Evolutionary conservation across 2,113 vertebrate genomes (phyloP).

Genomic region (Hippocampus mohnikei): DNA sequence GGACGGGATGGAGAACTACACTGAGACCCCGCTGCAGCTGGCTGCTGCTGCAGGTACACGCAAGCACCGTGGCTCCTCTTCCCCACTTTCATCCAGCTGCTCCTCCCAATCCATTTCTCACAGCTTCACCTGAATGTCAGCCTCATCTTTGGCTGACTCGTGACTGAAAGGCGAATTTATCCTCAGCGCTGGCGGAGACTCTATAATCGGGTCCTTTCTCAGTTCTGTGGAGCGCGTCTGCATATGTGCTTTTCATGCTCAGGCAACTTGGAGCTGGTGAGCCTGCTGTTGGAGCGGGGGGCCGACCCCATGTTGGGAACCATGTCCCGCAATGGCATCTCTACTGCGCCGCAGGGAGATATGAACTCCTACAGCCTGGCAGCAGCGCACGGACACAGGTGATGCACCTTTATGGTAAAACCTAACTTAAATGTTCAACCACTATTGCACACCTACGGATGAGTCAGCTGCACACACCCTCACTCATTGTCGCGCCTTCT

Average conservation of each 20-base stretch:
- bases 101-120: neutral
- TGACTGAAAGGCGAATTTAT: neutral
- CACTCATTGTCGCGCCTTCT: neutral
- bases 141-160: neutral
- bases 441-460: neutral
- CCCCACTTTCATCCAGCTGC: neutral
- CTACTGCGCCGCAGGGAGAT: conserved; percentile 89
- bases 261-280: conserved; percentile 98
- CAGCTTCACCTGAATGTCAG: conserved; percentile 5
- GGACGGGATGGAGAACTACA: conserved; percentile 94
- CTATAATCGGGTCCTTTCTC: conserved; percentile 8
- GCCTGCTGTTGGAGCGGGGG: conserved; percentile 91
- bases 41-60: conserved; percentile 88
- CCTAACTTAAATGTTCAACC: neutral
- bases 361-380: conserved; percentile 99
- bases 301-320: conserved; percentile 96
- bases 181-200: neutral
- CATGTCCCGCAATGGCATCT: conserved; percentile 96
- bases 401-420: conserved; percentile 31
- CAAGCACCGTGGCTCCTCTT: conserved; percentile 5
- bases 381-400: conserved; percentile 98
- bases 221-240: neutral
- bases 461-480: neutral
- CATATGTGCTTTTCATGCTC: conserved; percentile 43
- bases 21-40: conserved; percentile 93